These are phyloP conservation scores for Myotis planiceps DNA, from an alignment of 2,797 vertebrate species.

Conservation along the genomic window DNA sequence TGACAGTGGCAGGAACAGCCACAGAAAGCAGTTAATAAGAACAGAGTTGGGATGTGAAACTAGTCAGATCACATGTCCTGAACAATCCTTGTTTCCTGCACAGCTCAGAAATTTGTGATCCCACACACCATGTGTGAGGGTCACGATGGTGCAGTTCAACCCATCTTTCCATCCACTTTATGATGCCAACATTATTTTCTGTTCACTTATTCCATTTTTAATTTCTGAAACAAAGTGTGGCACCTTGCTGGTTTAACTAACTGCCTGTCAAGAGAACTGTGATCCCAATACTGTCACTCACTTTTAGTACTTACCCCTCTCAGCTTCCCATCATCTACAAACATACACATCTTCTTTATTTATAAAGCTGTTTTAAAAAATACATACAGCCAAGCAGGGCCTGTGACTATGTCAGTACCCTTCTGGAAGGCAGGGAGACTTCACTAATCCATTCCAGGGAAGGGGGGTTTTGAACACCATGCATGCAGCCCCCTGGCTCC, in stretches of 20 bases:
- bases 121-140: not conserved
- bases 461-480: not conserved
- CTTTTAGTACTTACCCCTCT: not conserved
- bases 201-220: not conserved
- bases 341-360: not conserved
- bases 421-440: not conserved
- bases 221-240: not conserved
- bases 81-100: not conserved
- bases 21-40: not conserved
- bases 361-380: not conserved
- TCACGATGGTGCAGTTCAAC: rapidly evolving
- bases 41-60: not conserved
- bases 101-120: not conserved
- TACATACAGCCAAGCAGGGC: not conserved
- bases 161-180: not conserved
- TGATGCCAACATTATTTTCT: not conserved
- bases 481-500: too few relatives aligned
- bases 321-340: not conserved
- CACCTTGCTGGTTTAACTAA: not conserved
- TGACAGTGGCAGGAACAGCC: not conserved
- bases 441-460: not conserved
- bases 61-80: too few relatives aligned
- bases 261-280: not conserved
- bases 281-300: not conserved
- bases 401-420: not conserved